phyloP scores from a whole-genome alignment of 2,113 vertebrate genomes.

The zebrafish (Danio rerio) region GRCz12tu NC_133180.1:17410001-17410500 shows the following conservation, averaged over 20 bases:
- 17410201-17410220: neutral
- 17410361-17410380: conserved; percentile 15
- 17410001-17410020: neutral
- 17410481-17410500: conserved; percentile 32
- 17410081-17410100: neutral
- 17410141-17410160: neutral
- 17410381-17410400: conserved; percentile 13
- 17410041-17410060: neutral
- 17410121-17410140: neutral
- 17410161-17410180: too few species aligned
- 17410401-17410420: neutral
- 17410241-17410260: neutral
- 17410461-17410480: conserved; percentile 18
- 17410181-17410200: neutral
- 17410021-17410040: neutral
- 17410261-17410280: neutral
- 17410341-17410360: neutral
- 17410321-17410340: neutral
- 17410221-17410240: neutral
- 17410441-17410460: conserved; percentile 22
- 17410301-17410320: neutral
- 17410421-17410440: conserved; percentile 24
- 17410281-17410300: neutral
- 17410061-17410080: neutral
- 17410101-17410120: neutral